Conservation (phyloP, 2,113 vertebrate genomes). For the Pygoscelis antarcticus region DNA sequence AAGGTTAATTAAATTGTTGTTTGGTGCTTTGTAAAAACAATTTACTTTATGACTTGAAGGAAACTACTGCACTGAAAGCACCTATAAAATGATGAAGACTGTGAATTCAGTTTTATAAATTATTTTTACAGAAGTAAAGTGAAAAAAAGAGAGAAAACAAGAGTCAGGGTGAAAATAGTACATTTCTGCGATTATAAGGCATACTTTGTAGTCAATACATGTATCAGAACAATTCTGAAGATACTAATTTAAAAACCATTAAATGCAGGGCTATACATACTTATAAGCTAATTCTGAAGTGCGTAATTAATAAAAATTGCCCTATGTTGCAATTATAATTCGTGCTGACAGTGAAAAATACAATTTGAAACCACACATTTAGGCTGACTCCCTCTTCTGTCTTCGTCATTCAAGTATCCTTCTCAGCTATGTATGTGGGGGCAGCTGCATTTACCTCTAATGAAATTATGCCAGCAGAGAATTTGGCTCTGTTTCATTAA, state of each 20-base stretch:
- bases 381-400: slow-evolving; percentile 22
- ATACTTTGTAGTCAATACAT: neutral
- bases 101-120: neutral
- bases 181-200: neutral
- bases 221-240: neutral
- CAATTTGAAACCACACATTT: slow-evolving; percentile 16
- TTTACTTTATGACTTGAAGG: neutral
- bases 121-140: neutral
- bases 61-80: neutral
- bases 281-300: neutral
- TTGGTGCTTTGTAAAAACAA: neutral
- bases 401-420: neutral
- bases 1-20: neutral
- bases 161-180: neutral
- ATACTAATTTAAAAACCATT: neutral
- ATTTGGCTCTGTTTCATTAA: slow-evolving; percentile 28
- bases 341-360: slow-evolving; percentile 56
- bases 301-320: slow-evolving; percentile 2
- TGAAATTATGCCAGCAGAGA: slow-evolving; percentile 23
- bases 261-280: neutral
- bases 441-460: slow-evolving; percentile 44
- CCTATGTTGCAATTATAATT: slow-evolving; percentile 20
- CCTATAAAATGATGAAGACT: neutral
- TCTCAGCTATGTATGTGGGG: slow-evolving; percentile 55
- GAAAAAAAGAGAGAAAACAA: neutral